Evolutionary conservation across 2,113 vertebrate species (phyloP).

Genomic region (Apodemus speciosus): DNA sequence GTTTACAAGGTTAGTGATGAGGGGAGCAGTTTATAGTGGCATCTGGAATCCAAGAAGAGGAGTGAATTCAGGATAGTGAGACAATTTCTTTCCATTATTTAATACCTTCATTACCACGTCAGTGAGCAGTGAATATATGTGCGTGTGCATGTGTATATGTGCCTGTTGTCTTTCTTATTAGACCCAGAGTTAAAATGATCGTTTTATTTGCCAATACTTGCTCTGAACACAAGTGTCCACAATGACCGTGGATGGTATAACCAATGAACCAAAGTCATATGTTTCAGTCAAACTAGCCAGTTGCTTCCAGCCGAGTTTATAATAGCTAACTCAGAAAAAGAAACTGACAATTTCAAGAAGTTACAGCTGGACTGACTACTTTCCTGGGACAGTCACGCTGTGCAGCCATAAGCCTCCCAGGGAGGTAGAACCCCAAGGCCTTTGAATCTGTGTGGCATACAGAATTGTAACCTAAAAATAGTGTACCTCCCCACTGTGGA

Average conservation of each 20-base stretch:
- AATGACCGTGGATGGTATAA: constrained; percentile 48
- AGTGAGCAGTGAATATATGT: not conserved
- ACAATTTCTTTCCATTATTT: not conserved
- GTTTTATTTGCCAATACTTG: constrained; percentile 17
- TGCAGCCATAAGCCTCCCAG: not conserved
- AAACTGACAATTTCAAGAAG: constrained; percentile 62
- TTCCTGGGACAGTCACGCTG: constrained; percentile 52
- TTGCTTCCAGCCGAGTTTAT: constrained; percentile 54
- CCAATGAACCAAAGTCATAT: constrained; percentile 27
- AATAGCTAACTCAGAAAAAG: constrained; percentile 42
- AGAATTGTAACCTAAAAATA: constrained; percentile 54
- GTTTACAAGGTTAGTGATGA: not conserved
- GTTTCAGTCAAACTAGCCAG: constrained; percentile 17
- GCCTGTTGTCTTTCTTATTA: not conserved
- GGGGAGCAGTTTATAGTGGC: not conserved
- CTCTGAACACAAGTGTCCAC: not conserved
- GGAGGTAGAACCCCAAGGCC: not conserved
- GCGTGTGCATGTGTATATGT: not conserved
- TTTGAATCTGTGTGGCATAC: constrained; percentile 20
- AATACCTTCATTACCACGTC: not conserved
- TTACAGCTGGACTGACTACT: constrained; percentile 58
- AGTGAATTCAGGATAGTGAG: not conserved
- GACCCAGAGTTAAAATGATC: not conserved
- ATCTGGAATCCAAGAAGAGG: not conserved
- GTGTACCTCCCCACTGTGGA: not conserved